Base-by-base conservation (phyloP, 2,888 invertebrate species). In the Clunio marinus region DNA sequence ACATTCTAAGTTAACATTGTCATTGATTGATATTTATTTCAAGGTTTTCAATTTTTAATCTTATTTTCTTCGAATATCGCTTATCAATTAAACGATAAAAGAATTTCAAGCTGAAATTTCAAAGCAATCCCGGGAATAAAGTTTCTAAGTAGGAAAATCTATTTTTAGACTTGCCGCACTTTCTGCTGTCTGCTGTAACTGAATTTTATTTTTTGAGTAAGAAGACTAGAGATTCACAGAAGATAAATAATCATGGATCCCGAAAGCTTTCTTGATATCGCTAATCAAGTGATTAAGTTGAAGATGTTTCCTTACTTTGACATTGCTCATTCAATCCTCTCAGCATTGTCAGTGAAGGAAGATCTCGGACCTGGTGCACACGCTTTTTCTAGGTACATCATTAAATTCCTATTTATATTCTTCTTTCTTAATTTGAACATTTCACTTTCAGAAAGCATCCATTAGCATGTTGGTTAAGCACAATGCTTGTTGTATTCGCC, bases 281-380 rank as follows among this genome's bases (percentile, higher is more conserved):
- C 98, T 83, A 96, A 96, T 82, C 93, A 95, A 86, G 94, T 99
- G 83, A 94, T 96, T 74, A 96, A 97, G 81, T 83, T 98, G 74
- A 96, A 98, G 85, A 98, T 99, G 97, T 99, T 91, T 78, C 99
- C 99, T 68, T 98, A 96, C 83, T 99, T 99, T 81, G 98, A 99
- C 80, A 89, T 97, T 75, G 97, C 97, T 73, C 96, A 99, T 82
- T 95, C 93, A 80, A 85, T 94, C 75, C 83, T 97, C 74, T 95
- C 94, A 82, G 95, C 96, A 76, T 83, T 97, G 74, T 91, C 93
- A 75, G 96, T 97, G 72, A 85, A 96, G 76, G 97, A 98, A 80
- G 97, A 98, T 83, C 84, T 96, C 76, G 93, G 93, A 75, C 83
- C 88, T 78, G 94, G 94, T 91, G 82, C 84, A 27, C 60, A 68